These are phyloP conservation scores for Sussaba pulchella DNA, from an alignment of 2,888 invertebrate species.

Conservation along the genomic window DNA sequence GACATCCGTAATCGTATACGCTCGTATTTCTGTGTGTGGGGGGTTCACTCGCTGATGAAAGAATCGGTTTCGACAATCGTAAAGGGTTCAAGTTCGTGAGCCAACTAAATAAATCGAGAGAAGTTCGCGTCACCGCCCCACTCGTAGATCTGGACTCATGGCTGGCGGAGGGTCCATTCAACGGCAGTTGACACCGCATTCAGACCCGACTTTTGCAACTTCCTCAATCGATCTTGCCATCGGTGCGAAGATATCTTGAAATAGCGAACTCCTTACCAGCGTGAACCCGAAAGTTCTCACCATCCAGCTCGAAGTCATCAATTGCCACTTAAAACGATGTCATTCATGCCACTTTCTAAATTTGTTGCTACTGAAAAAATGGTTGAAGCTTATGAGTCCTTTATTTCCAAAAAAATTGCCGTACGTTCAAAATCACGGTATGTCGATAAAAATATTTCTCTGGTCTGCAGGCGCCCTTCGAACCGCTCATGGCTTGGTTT, in stretches of 20 bases:
- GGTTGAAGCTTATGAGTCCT: neutral
- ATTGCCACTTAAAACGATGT: constrained; percentile 55
- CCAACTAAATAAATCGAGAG: constrained; percentile 71
- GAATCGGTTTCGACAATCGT: constrained; percentile 34
- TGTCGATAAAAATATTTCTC: too few relatives aligned
- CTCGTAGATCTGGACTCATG: constrained; percentile 66
- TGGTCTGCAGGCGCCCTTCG: too few relatives aligned
- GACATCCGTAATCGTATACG: neutral
- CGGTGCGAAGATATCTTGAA: constrained; percentile 71
- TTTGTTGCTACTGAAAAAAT: constrained; percentile 3
- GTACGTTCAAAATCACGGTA: neutral
- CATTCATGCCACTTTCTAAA: neutral
- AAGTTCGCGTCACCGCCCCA: constrained; percentile 71
- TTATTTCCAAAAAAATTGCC: neutral
- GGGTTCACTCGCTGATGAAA: constrained; percentile 31
- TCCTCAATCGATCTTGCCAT: constrained; percentile 75
- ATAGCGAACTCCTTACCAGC: constrained; percentile 71
- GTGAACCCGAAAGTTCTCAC: constrained; percentile 69
- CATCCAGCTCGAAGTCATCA: constrained; percentile 67
- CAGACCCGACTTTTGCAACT: constrained; percentile 72
- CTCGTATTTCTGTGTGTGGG: constrained; percentile 20
- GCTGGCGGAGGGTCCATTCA: constrained; percentile 71
- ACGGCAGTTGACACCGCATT: constrained; percentile 73
- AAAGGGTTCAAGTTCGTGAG: constrained; percentile 51
- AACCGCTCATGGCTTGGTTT: too few relatives aligned